Evolutionary conservation across 1,140 invertebrate species (phyloP).

Genomic region (Aporrectodea caliginosa): DNA sequence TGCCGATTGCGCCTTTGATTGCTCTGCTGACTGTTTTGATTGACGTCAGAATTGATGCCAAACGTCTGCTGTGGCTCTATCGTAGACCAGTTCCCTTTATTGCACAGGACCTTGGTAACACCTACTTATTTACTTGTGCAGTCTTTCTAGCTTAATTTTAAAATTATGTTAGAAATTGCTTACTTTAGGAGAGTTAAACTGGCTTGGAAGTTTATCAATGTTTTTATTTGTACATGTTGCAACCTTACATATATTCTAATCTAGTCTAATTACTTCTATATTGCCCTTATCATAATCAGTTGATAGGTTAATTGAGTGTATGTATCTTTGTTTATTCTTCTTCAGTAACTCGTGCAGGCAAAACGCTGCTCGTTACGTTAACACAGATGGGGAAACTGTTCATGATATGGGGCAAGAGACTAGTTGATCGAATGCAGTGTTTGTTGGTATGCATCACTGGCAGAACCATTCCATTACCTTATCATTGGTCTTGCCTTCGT

Average conservation of each 20-base stretch:
- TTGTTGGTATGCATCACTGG: too few species aligned
- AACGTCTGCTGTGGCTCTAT: slow-evolving; percentile 54
- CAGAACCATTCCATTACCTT: too few species aligned
- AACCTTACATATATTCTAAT: not conserved
- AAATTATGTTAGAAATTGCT: too few species aligned
- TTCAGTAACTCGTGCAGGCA: too few species aligned
- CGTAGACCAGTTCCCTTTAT: slow-evolving; percentile 53
- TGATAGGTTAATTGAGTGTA: not conserved
- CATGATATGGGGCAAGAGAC: too few species aligned
- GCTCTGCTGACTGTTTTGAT: slow-evolving; percentile 51
- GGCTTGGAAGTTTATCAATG: not conserved
- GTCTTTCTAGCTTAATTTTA: not conserved
- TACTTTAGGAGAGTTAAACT: too few species aligned
- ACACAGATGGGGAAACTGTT: too few species aligned
- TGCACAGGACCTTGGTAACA: slow-evolving; percentile 55
- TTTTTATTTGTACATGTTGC: not conserved
- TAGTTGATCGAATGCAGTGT: too few species aligned
- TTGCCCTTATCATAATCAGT: not conserved
- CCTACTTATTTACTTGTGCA: slow-evolving; percentile 1
- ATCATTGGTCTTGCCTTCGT: too few species aligned
- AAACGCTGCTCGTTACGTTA: too few species aligned
- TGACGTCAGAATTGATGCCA: slow-evolving; percentile 55
- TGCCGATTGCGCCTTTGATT: slow-evolving; percentile 56
- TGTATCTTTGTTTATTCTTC: too few species aligned
- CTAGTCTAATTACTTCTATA: not conserved